Percentiles rank a stretch among this genome's conserved stretches.
These are phyloP conservation scores for Rousettus madagascariensis DNA, from an alignment of 2,797 vertebrate genomes.

Conservation along the genomic window DNA sequence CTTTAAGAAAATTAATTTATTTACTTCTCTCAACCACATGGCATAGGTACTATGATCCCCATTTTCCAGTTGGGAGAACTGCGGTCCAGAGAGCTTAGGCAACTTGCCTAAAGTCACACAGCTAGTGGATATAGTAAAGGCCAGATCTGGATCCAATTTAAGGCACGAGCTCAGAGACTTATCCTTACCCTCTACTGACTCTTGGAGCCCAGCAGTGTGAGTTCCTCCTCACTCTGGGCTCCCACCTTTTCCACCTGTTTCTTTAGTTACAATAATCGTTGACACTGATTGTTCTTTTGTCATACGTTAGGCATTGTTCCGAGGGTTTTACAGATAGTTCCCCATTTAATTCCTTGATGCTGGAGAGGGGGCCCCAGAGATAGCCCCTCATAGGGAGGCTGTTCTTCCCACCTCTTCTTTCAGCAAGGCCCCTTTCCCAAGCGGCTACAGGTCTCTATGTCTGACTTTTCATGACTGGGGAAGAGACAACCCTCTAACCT, in stretches of 20 bases:
- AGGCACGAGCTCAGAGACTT: background rate
- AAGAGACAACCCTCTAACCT: background rate
- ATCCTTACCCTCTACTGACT: background rate
- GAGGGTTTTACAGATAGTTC: background rate
- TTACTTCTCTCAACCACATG: background rate
- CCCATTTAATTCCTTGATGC: background rate
- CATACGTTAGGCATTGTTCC: background rate
- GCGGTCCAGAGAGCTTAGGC: background rate
- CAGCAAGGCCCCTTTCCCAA: background rate
- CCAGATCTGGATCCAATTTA: background rate
- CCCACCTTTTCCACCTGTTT: background rate
- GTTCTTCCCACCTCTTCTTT: background rate
- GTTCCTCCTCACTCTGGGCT: background rate
- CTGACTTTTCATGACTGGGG: background rate
- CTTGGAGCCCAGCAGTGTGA: background rate
- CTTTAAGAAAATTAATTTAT: background rate
- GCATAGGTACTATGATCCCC: background rate
- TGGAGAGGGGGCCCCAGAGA: background rate
- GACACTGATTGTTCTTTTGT: background rate
- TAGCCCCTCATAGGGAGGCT: accelerated
- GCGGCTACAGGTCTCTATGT: background rate
- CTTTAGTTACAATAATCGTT: background rate
- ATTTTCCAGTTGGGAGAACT: background rate
- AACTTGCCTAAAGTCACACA: background rate
- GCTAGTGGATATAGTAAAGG: background rate